A percentile compares a stretch with the other conserved stretches of the same genome.
These are phyloP conservation scores for Plebejus argus DNA, from an alignment of 2,888 invertebrate genomes.

Conservation along the genomic window DNA sequence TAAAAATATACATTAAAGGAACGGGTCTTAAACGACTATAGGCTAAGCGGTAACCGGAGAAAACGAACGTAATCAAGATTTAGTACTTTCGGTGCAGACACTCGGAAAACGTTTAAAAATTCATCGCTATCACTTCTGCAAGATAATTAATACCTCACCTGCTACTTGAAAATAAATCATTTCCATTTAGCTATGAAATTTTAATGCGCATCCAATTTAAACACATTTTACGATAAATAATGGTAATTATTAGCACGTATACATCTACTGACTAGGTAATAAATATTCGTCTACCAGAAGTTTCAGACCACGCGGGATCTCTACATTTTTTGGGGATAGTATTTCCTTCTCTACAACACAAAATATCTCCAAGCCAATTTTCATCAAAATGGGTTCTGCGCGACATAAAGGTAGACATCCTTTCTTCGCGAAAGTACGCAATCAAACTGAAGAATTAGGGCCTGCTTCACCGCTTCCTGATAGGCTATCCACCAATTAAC, in stretches of 20 bases:
- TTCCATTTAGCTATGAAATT: background rate
- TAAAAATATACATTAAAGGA: background rate
- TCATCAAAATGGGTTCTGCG: too few relatives aligned
- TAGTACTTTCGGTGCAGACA: background rate
- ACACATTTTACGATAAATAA: background rate
- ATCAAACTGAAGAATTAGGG: too few relatives aligned
- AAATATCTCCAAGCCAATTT: too few relatives aligned
- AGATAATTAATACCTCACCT: constrained; percentile 8
- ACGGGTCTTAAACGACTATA: background rate
- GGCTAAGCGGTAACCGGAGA: background rate
- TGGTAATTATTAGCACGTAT: background rate
- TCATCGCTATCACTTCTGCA: background rate
- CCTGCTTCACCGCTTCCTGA: too few relatives aligned
- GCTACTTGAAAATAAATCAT: background rate
- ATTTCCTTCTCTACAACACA: too few relatives aligned
- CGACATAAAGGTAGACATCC: too few relatives aligned
- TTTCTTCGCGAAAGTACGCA: too few relatives aligned
- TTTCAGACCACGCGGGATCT: too few relatives aligned
- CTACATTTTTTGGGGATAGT: too few relatives aligned
- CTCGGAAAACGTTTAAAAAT: background rate
- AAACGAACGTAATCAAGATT: background rate
- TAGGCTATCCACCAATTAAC: too few relatives aligned
- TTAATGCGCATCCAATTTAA: background rate
- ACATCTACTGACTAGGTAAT: too few relatives aligned
- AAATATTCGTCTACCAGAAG: too few relatives aligned